phyloP scores from a whole-genome alignment of 2,113 vertebrate genomes.

The Myocastor coypus region DNA sequence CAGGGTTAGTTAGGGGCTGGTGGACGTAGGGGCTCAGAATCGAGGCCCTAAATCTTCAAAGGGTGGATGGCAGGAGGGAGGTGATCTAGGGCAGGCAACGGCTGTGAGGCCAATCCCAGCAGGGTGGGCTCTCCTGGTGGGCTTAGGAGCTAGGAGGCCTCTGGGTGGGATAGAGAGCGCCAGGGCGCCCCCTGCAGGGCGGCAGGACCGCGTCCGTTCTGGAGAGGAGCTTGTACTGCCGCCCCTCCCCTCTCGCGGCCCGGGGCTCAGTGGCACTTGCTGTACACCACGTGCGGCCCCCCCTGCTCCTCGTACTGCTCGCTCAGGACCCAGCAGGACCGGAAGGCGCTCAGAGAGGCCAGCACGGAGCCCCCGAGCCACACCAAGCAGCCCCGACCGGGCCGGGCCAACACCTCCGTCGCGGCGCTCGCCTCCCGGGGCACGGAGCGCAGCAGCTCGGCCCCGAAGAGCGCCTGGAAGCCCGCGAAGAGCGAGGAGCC shows the following conservation, averaged over 20 bases:
- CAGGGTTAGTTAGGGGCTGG: no score
- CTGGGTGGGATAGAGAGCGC: not conserved
- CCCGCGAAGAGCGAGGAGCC: conserved; percentile 82
- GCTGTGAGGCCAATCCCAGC: accelerated
- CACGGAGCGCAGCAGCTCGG: conserved; percentile 49
- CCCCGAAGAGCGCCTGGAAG: conserved; percentile 67
- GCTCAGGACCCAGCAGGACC: conserved; percentile 80
- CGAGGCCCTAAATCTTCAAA: not conserved
- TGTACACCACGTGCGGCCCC: conserved; percentile 79
- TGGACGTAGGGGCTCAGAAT: not conserved
- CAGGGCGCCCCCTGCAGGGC: not conserved
- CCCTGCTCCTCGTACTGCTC: conserved; percentile 81
- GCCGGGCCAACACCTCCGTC: conserved; percentile 57
- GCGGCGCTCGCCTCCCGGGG: not conserved
- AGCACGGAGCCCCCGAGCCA: conserved; percentile 85
- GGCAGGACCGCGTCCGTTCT: not conserved
- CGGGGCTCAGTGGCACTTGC: conserved; percentile 77
- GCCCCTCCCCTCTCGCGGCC: not conserved
- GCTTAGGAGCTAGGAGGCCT: not conserved
- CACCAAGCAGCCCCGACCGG: conserved; percentile 63
- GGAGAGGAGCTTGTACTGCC: not conserved
- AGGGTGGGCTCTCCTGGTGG: not conserved
- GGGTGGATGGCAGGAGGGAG: not conserved
- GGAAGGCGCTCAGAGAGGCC: conserved; percentile 81
- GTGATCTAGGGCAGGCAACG: not conserved